Percentiles rank a stretch among this genome's conserved stretches.
Evolutionary conservation across 1,140 invertebrate species (phyloP).

Genomic region (Ericerus pela): DNA sequence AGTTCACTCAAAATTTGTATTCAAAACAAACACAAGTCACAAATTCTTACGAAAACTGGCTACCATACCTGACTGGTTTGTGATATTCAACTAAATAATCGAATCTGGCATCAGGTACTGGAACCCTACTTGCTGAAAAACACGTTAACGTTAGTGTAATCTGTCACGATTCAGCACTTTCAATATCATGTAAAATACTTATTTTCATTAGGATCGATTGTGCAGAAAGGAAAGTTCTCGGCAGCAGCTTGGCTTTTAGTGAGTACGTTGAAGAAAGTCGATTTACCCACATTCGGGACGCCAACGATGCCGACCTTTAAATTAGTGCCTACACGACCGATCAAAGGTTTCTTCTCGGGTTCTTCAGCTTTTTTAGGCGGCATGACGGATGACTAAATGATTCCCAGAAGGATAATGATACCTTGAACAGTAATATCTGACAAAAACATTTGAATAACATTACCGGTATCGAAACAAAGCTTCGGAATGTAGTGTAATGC

Average conservation of each 20-base stretch:
- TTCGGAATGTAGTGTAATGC: no score
- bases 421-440: no score
- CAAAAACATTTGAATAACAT: no score
- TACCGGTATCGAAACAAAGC: no score
- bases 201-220: slow-evolving; percentile 99
- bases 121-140: slow-evolving; percentile 73
- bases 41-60: background rate
- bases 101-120: slow-evolving; percentile 90
- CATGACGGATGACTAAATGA: slow-evolving; percentile 48
- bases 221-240: slow-evolving; percentile 99
- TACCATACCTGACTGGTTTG: slow-evolving; percentile 74
- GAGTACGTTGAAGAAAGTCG: slow-evolving; percentile 98
- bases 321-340: slow-evolving; percentile 95
- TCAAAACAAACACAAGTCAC: slow-evolving; percentile 3
- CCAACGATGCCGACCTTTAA: slow-evolving; percentile 93
- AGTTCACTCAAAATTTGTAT: background rate
- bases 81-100: slow-evolving; percentile 87
- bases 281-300: slow-evolving; percentile 94
- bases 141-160: slow-evolving; percentile 5
- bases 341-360: slow-evolving; percentile 74
- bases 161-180: background rate
- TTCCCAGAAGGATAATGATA: no score
- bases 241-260: slow-evolving; percentile 91
- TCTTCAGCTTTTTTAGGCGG: slow-evolving; percentile 88
- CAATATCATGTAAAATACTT: slow-evolving; percentile 48